A percentile compares a stretch with the other conserved stretches of the same genome.
phyloP scores from a whole-genome alignment of 2,113 vertebrate genomes.

The Tricholaema leucomelas region DNA sequence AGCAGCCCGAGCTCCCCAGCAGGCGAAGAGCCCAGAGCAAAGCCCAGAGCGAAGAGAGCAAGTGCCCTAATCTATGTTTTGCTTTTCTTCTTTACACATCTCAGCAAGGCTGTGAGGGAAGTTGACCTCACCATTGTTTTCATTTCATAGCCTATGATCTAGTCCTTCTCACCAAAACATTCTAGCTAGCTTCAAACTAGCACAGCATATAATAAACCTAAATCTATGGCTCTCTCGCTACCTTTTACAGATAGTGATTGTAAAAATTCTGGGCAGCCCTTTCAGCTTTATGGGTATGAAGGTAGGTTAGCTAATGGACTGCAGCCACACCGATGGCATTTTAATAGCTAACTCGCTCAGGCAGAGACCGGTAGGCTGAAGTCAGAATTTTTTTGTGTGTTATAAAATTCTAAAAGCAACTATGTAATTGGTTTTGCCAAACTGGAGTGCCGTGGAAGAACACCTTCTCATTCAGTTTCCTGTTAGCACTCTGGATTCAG shows the following conservation, averaged over 20 bases:
- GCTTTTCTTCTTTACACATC: too few relatives aligned
- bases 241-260: slow-evolving; percentile 43
- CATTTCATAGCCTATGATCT: too few relatives aligned
- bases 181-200: too few relatives aligned
- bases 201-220: slow-evolving; percentile 60
- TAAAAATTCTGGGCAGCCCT: slow-evolving; percentile 68
- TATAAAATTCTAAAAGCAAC: slow-evolving; percentile 9
- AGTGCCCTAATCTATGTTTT: too few relatives aligned
- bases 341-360: slow-evolving; percentile 62
- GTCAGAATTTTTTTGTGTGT: slow-evolving; percentile 16
- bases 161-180: too few relatives aligned
- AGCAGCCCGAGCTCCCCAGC: too few relatives aligned
- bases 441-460: background rate
- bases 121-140: too few relatives aligned
- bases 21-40: too few relatives aligned
- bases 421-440: background rate
- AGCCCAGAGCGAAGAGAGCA: too few relatives aligned
- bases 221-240: slow-evolving; percentile 5
- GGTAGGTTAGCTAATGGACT: slow-evolving; percentile 66
- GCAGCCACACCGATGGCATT: slow-evolving; percentile 62
- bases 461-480: background rate
- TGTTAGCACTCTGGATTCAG: background rate
- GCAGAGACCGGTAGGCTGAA: slow-evolving; percentile 31
- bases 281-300: slow-evolving; percentile 59
- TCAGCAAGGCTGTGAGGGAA: too few relatives aligned